Evolutionary conservation across 2,113 vertebrate genomes (phyloP).

Genomic region (Orcinus orca): DNA sequence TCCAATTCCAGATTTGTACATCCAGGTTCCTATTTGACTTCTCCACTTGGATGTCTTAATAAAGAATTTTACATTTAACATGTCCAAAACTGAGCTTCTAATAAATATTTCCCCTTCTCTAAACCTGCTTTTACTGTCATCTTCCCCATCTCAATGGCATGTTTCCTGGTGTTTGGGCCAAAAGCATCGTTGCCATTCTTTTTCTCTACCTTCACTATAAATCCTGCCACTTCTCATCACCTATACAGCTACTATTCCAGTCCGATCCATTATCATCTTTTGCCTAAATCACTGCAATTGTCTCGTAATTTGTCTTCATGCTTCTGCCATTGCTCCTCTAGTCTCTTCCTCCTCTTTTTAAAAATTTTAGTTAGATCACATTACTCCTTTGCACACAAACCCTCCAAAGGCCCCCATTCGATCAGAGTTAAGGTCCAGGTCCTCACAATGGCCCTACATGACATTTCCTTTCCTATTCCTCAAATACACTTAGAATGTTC

Average conservation of each 20-base stretch:
- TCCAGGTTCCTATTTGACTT: background rate
- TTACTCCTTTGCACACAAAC: background rate
- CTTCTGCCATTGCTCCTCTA: background rate
- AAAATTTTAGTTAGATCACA: background rate
- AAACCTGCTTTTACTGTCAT: background rate
- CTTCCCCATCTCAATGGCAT: background rate
- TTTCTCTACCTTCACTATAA: background rate
- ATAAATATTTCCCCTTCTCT: background rate
- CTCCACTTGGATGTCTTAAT: background rate
- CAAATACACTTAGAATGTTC: background rate
- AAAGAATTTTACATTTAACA: conserved; percentile 36
- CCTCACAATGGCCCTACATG: background rate
- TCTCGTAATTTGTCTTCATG: background rate
- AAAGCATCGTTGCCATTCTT: background rate
- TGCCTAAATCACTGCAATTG: background rate
- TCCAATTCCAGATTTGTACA: background rate
- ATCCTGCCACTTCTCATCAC: background rate
- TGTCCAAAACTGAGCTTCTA: conserved; percentile 7
- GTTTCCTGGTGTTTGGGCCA: background rate
- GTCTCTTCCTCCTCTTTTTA: background rate
- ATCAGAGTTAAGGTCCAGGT: background rate
- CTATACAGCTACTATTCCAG: background rate
- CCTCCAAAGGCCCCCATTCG: background rate
- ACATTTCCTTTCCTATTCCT: background rate
- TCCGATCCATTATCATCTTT: background rate